Percentiles rank a stretch among this genome's conserved stretches.
phyloP scores from a whole-genome alignment of 1,140 invertebrate genomes.

The Papilio helenus region DNA sequence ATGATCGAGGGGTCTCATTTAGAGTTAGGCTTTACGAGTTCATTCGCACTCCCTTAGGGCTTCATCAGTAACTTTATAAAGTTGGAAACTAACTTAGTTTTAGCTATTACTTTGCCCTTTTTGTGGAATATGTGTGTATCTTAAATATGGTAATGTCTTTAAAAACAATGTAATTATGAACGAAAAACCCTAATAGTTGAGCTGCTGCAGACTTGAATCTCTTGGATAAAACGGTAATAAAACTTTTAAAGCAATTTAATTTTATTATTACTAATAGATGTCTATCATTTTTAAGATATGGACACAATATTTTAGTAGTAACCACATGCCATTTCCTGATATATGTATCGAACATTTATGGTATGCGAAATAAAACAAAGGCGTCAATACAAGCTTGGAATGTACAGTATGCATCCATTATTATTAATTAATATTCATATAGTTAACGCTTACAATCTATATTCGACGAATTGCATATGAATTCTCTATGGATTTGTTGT shows the following conservation, averaged over 20 bases:
- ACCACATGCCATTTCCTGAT: constrained; percentile 14
- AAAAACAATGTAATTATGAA: too few relatives aligned
- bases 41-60: constrained; percentile 26
- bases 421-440: constrained; percentile 71
- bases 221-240: too few relatives aligned
- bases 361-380: constrained; percentile 60
- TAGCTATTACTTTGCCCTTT: constrained; percentile 17
- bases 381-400: constrained; percentile 50
- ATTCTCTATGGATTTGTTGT: constrained; percentile 70
- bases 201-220: too few relatives aligned
- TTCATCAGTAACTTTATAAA: constrained; percentile 39
- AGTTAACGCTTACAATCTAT: constrained; percentile 66
- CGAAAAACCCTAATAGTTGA: too few relatives aligned
- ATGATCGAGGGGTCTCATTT: constrained; percentile 32
- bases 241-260: too few relatives aligned
- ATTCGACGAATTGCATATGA: constrained; percentile 74
- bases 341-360: constrained; percentile 35
- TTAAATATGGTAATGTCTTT: background rate
- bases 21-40: constrained; percentile 15
- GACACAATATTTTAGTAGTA: background rate
- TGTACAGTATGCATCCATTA: constrained; percentile 51
- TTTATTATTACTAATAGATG: too few relatives aligned
- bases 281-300: too few relatives aligned
- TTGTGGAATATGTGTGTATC: background rate
- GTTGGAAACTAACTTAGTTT: constrained; percentile 23